A percentile compares a stretch with the other conserved stretches of the same genome.
Conservation (phyloP, 1,140 invertebrate species). For the Procambarus virginalis region DNA sequence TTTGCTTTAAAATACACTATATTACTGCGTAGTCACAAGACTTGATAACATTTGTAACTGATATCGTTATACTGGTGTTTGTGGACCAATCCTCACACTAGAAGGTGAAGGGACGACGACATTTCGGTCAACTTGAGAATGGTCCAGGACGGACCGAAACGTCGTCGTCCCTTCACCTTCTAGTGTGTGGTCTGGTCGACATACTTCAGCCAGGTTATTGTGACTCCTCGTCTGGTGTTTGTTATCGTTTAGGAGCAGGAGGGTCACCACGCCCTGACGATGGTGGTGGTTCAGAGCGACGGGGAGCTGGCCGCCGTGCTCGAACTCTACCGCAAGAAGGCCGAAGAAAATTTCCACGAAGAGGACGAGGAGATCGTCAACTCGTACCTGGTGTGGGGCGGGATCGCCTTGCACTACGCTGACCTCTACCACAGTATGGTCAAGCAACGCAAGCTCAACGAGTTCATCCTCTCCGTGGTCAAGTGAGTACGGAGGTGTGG, state of each 20-base stretch:
- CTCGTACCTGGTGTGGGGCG: conserved; percentile 80
- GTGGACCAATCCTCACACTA: too few relatives aligned
- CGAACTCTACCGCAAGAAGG: conserved; percentile 74
- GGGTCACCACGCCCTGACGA: conserved; percentile 76
- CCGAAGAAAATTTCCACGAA: conserved; percentile 76
- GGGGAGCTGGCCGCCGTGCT: conserved; percentile 78
- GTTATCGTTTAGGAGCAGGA: conserved; percentile 66
- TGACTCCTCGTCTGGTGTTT: too few relatives aligned
- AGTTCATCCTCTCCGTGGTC: conserved; percentile 83
- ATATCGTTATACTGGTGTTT: too few relatives aligned
- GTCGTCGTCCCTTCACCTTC: too few relatives aligned
- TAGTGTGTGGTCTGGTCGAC: too few relatives aligned
- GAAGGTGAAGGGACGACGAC: too few relatives aligned
- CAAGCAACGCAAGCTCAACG: conserved; percentile 81
- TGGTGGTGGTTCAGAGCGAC: conserved; percentile 78
- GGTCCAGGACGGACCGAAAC: too few relatives aligned
- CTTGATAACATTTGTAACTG: too few relatives aligned
- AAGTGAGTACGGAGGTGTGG: conserved; percentile 77
- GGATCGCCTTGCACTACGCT: conserved; percentile 79
- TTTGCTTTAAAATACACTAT: too few relatives aligned
- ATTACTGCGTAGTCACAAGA: too few relatives aligned
- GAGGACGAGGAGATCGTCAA: conserved; percentile 82
- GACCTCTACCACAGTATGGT: conserved; percentile 80
- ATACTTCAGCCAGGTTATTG: too few relatives aligned
- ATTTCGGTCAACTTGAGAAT: too few relatives aligned